Evolutionary conservation across 2,888 invertebrate genomes (phyloP).

Genomic region (Pachliopta kotzebuea): DNA sequence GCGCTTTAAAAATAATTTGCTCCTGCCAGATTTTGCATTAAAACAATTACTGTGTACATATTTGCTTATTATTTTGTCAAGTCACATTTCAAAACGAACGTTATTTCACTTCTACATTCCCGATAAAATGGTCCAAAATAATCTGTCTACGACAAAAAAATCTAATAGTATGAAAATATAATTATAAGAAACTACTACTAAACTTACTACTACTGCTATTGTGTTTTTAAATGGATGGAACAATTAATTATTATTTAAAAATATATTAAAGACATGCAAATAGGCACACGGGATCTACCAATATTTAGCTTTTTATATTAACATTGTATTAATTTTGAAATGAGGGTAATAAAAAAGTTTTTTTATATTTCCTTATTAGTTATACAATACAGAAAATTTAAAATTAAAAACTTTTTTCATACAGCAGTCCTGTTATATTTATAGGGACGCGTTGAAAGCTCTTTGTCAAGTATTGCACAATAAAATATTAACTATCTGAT

Average conservation of each 20-base stretch:
- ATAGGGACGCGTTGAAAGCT: constrained; percentile 9
- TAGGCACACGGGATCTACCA: too few relatives aligned
- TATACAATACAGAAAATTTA: constrained; percentile 10
- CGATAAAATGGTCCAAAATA: neutral
- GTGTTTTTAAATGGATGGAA: too few relatives aligned
- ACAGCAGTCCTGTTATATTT: neutral
- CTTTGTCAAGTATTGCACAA: constrained; percentile 2
- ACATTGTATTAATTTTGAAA: neutral
- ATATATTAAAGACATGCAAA: too few relatives aligned
- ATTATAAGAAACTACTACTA: too few relatives aligned
- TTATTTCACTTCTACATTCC: neutral
- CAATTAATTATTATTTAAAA: too few relatives aligned
- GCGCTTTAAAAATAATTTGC: neutral
- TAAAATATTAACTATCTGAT: constrained; percentile 7
- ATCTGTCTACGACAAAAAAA: neutral
- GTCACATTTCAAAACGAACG: neutral
- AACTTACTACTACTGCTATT: too few relatives aligned
- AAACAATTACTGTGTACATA: neutral
- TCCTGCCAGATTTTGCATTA: neutral
- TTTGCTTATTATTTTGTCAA: neutral
- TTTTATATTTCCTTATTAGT: neutral
- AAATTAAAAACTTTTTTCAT: constrained; percentile 9
- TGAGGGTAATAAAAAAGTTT: neutral
- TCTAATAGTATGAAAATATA: too few relatives aligned
- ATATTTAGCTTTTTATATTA: too few relatives aligned